Evolutionary conservation across 2,888 invertebrate genomes (phyloP).

Genomic region (Oligia strigilis): DNA sequence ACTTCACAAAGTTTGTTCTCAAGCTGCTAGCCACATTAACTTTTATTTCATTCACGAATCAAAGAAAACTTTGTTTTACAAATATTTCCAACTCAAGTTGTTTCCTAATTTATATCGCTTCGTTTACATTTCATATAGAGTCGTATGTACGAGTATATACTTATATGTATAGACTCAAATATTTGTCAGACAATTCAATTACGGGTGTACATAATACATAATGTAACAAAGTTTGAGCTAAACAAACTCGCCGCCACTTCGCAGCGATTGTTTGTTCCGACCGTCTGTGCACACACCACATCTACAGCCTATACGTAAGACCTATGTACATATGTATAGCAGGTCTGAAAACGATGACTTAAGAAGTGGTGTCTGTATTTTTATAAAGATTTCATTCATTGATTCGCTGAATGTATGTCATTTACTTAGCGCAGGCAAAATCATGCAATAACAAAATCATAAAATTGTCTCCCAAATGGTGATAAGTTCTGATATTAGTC

Average conservation of each 20-base stretch:
- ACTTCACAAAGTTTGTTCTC: background rate
- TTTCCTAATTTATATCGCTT: conserved; percentile 23
- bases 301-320: background rate
- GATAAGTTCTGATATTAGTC: background rate
- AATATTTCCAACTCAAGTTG: conserved; percentile 9
- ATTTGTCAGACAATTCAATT: conserved; percentile 79
- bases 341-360: background rate
- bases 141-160: background rate
- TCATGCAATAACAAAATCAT: background rate
- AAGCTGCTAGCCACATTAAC: background rate
- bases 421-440: too few species aligned
- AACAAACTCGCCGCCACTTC: conserved; percentile 72
- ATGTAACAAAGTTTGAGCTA: conserved; percentile 70
- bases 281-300: conserved; percentile 67
- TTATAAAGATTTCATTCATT: background rate
- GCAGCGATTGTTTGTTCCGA: conserved; percentile 74
- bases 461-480: background rate
- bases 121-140: background rate
- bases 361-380: background rate
- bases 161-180: conserved; percentile 64
- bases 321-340: background rate
- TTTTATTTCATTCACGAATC: conserved; percentile 14
- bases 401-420: background rate
- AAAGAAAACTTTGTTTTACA: conserved; percentile 2
- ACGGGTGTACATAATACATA: conserved; percentile 72